Conservation (phyloP, 2,888 invertebrate species). For the Caenorhabditis wallacei region DNA sequence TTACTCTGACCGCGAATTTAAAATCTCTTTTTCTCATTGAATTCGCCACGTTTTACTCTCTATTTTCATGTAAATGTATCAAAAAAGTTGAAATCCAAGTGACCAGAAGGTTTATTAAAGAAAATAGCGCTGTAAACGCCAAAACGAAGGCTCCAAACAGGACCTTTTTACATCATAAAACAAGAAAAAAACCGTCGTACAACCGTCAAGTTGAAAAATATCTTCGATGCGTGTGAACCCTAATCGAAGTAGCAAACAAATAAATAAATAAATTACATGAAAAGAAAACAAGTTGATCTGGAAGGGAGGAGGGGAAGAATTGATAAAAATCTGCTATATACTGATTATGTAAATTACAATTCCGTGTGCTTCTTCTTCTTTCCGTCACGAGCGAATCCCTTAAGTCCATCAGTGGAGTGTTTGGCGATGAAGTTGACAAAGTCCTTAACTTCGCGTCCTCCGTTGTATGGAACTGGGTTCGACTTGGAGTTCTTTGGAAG, state of each 20-base stretch:
- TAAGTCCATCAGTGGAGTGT: conserved; percentile 92
- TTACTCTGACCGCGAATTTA: conserved; percentile 56
- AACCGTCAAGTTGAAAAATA: conserved; percentile 66
- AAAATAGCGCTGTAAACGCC: conserved; percentile 24
- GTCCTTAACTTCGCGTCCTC: conserved; percentile 94
- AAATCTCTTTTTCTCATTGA: conserved; percentile 20
- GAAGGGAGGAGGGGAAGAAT: conserved; percentile 12
- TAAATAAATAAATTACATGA: conserved; percentile 64
- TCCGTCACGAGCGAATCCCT: conserved; percentile 92
- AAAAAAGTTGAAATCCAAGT: conserved; percentile 30
- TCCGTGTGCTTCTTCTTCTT: conserved; percentile 86
- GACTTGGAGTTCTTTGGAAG: conserved; percentile 89
- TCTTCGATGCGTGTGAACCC: conserved; percentile 47
- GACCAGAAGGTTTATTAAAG: conserved; percentile 63
- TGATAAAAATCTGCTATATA: conserved; percentile 41
- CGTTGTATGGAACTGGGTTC: conserved; percentile 86
- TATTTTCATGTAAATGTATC: conserved; percentile 18
- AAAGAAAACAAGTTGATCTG: conserved; percentile 31
- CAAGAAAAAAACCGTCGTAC: conserved; percentile 67
- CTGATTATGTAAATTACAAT: conserved; percentile 69
- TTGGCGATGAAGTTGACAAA: conserved; percentile 96
- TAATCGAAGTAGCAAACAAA: conserved; percentile 55
- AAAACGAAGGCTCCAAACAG: conserved; percentile 54
- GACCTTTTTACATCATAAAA: conserved; percentile 61
- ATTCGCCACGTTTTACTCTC: neutral